Percentiles rank a stretch among this genome's conserved stretches.
Evolutionary conservation across 2,888 invertebrate species (phyloP).

Genomic region (Nasonovia ribisnigri): DNA sequence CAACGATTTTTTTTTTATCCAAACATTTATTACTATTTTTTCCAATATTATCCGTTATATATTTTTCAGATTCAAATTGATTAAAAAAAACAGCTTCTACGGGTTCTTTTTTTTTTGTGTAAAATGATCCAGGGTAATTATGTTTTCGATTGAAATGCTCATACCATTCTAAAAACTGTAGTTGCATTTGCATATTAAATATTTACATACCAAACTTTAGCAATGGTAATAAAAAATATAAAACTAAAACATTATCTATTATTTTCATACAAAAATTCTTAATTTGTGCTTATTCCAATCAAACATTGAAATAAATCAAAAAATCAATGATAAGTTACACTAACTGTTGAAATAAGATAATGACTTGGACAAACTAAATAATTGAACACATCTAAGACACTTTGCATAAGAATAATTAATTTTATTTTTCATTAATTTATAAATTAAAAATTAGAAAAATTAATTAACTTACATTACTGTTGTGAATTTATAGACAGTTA

Average conservation of each 20-base stretch:
- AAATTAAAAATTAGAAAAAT: background rate
- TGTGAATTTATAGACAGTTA: background rate
- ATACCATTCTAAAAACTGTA: background rate
- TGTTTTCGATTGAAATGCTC: background rate
- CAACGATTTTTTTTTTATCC: background rate
- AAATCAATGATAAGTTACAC: background rate
- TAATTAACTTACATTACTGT: background rate
- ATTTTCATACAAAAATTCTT: background rate
- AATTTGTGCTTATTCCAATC: background rate
- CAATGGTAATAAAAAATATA: background rate
- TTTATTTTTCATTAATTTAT: background rate
- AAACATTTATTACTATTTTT: conserved; percentile 3
- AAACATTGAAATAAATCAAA: background rate
- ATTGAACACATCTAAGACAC: background rate
- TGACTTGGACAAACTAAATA: background rate
- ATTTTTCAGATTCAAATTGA: conserved; percentile 24
- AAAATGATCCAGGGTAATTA: background rate
- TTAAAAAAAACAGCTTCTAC: background rate
- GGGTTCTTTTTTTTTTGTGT: background rate
- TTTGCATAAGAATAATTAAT: background rate
- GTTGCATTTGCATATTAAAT: background rate
- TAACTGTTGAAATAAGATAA: background rate
- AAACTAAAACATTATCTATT: background rate
- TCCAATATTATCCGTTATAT: background rate
- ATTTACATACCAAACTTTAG: background rate